phyloP scores from a whole-genome alignment of 2,797 vertebrate genomes.

The Cryptoblepharus egeriae region DNA sequence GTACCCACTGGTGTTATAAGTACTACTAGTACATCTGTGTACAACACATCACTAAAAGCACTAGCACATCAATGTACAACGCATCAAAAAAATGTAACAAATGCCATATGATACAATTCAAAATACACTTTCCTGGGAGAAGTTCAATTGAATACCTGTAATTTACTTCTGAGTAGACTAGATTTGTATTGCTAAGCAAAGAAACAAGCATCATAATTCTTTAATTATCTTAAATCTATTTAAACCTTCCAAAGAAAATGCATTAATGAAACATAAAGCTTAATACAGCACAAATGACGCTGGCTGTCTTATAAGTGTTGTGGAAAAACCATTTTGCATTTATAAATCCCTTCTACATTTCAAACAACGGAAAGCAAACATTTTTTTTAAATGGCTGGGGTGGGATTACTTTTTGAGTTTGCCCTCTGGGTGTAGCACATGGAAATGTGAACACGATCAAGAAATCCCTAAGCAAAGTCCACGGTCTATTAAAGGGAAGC shows the following conservation, averaged over 20 bases:
- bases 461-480: slow-evolving; percentile 20
- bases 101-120: too few relatives aligned
- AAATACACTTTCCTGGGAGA: too few relatives aligned
- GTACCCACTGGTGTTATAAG: too few relatives aligned
- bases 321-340: slow-evolving; percentile 15
- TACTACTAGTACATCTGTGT: too few relatives aligned
- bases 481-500: slow-evolving; percentile 34
- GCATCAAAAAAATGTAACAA: neutral
- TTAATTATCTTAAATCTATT: slow-evolving; percentile 57
- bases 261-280: slow-evolving; percentile 19
- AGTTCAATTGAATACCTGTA: too few relatives aligned
- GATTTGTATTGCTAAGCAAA: slow-evolving; percentile 38
- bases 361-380: slow-evolving; percentile 22
- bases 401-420: slow-evolving; percentile 3
- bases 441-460: slow-evolving; percentile 20
- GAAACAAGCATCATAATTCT: slow-evolving; percentile 46
- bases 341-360: neutral
- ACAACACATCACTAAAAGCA: too few relatives aligned
- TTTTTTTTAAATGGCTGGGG: slow-evolving; percentile 4
- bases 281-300: slow-evolving; percentile 9
- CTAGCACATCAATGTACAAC: too few relatives aligned
- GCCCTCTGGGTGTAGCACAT: neutral
- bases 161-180: too few relatives aligned
- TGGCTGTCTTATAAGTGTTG: slow-evolving; percentile 11
- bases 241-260: slow-evolving; percentile 52